Conservation (phyloP, 2,888 invertebrate genomes). For the Ecdyonurus torrentis region DNA sequence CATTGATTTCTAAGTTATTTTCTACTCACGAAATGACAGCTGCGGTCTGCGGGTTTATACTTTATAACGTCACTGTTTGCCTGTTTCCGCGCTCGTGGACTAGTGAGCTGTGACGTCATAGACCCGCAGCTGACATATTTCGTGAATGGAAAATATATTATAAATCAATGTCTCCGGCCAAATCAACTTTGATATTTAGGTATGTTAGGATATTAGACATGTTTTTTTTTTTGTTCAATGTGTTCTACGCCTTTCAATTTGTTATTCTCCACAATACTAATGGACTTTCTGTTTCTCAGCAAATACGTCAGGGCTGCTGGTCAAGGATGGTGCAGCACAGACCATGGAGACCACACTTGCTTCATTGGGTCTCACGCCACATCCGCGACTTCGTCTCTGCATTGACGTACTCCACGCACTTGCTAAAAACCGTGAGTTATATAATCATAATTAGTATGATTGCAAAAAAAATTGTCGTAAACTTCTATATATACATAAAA, state of each 20-base stretch:
- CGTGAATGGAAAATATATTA: no score
- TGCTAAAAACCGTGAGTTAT: constrained; percentile 43
- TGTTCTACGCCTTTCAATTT: no score
- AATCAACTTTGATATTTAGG: no score
- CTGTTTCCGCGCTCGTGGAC: no score
- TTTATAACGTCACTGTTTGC: constrained; percentile 24
- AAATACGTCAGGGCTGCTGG: constrained; percentile 28
- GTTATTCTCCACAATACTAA: constrained; percentile 20
- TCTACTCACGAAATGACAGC: no score
- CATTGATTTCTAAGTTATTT: no score
- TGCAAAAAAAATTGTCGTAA: background rate
- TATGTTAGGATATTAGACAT: no score
- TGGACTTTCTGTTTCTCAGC: constrained; percentile 18
- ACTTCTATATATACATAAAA: no score
- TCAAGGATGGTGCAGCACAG: constrained; percentile 39
- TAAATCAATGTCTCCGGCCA: no score
- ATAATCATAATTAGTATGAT: background rate
- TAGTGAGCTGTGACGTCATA: no score
- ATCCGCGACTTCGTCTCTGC: constrained; percentile 41
- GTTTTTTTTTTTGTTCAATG: no score
- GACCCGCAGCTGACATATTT: no score
- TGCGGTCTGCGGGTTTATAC: background rate
- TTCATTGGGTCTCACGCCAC: constrained; percentile 40
- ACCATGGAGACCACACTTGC: constrained; percentile 42
- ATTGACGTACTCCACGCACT: constrained; percentile 49